Evolutionary conservation across 92 coral and sea anemone genomes (phyloP).

Genomic region (Porites rus): DNA sequence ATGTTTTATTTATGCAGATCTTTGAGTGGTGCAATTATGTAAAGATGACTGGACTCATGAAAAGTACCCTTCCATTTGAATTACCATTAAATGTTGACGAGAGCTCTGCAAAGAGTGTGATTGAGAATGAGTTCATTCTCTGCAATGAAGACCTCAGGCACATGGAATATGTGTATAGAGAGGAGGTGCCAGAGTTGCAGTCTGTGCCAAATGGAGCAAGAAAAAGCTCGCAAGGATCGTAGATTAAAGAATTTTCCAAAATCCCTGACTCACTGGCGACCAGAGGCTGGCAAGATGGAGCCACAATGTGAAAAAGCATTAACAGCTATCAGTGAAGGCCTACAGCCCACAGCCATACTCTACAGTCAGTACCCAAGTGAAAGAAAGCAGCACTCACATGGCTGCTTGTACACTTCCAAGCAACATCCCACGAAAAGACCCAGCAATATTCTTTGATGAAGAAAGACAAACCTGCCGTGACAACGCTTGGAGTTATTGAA

Average conservation of each 20-base stretch:
- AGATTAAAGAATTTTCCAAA: slow-evolving; percentile 33
- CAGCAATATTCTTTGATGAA: neutral
- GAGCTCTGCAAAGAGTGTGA: no score
- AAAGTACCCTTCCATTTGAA: no score
- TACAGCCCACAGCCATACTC: neutral
- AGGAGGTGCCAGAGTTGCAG: neutral
- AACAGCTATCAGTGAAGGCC: neutral
- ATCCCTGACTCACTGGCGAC: neutral
- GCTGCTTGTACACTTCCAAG: slow-evolving; percentile 29
- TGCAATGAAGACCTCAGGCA: slow-evolving; percentile 18
- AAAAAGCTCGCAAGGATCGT: slow-evolving; percentile 23
- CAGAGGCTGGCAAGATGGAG: neutral
- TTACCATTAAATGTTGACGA: no score
- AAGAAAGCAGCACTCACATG: slow-evolving; percentile 26
- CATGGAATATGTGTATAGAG: slow-evolving; percentile 31
- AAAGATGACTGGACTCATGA: no score
- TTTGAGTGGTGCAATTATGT: no score
- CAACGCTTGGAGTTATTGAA: neutral
- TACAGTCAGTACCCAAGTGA: neutral
- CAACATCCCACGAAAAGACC: slow-evolving; percentile 30
- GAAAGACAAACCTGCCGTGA: no score
- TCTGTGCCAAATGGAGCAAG: slow-evolving; percentile 46
- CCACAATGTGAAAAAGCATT: neutral
- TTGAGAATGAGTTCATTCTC: no score
- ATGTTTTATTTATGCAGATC: no score